Evolutionary conservation across 2,797 vertebrate species (phyloP), one percentile per base, ranked within the genome.

Genomic region (Gouania willdenowi): DNA sequence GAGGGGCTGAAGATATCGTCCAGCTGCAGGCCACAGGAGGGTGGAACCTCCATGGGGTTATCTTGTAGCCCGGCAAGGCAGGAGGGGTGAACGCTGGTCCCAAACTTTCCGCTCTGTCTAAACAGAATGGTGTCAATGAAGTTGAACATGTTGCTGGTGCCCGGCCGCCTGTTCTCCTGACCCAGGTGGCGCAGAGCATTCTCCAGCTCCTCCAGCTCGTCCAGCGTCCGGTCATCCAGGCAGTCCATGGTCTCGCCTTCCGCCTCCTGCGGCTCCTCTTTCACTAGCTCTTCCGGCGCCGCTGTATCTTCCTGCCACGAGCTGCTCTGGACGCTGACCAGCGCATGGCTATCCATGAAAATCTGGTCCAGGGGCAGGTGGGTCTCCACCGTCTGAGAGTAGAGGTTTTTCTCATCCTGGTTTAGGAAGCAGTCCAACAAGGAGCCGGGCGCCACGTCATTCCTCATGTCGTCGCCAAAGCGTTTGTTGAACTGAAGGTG

Each of bases 361-460:
- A 82, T 60, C 38, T 75, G 63, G 14, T 88, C 84, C 22, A 83
- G 18, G 1, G 85, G 57, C 0, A 74, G 14, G 0, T 67, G 47
- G 2, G 12, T 0, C 1, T 79, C 70, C 4, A 23, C 10, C 0
- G 28, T 3, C 23, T 73, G 52, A 15, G 24, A 29, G 57, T 89
- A 91, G 7, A 28, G n/a, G n/a, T n/a, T 29, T 0, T 34, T 9
- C 8, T 80, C 47, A 0, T 87, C 83, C 62, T 91, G 90, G 6
- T 33, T 79, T 26, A 89, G 57, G 57, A 89, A 79, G 59, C 66
- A 77, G 48, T 83, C 87, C 34, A 90, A 58, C 32, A 91, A 4
- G 1, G 86, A 89, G 21, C 41, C 7, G 0, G 84, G 83, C 6
- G 10, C 1, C 29, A 53, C 22, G 0, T 65, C 21, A 8, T 59